Evolutionary conservation across 2,113 vertebrate genomes (phyloP).

Genomic region (Tenrec ecaudatus): DNA sequence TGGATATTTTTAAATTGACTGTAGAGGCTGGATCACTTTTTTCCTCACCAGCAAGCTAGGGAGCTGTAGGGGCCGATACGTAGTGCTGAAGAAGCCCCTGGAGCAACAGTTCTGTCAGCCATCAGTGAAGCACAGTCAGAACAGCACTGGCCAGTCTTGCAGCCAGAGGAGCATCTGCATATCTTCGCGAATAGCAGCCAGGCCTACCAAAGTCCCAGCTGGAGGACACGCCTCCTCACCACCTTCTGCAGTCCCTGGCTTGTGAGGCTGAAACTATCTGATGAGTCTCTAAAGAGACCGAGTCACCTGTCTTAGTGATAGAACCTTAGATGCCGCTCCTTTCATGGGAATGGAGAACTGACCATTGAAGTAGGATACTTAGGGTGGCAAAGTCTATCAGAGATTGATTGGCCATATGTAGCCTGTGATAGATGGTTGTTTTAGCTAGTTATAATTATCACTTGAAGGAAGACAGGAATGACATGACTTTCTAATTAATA

Average conservation of each 20-base stretch:
- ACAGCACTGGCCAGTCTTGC: neutral
- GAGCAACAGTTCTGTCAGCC: neutral
- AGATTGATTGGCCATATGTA: neutral
- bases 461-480: neutral
- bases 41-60: conserved; percentile 14
- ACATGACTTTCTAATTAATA: neutral
- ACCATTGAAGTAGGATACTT: neutral
- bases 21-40: neutral
- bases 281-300: neutral
- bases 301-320: neutral
- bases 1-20: conserved; percentile 26
- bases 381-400: neutral
- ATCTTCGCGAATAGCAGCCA: conserved; percentile 10
- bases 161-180: neutral
- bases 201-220: neutral
- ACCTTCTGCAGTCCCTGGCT: neutral
- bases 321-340: conserved; percentile 16
- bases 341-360: neutral
- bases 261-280: neutral
- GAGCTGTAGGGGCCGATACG: neutral
- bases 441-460: neutral
- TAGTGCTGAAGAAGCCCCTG: conserved; percentile 6
- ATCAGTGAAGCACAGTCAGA: neutral
- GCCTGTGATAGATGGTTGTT: neutral
- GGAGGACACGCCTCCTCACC: neutral